Evolutionary conservation across 2,888 invertebrate genomes (phyloP).

Genomic region (Coecobrya sp.): DNA sequence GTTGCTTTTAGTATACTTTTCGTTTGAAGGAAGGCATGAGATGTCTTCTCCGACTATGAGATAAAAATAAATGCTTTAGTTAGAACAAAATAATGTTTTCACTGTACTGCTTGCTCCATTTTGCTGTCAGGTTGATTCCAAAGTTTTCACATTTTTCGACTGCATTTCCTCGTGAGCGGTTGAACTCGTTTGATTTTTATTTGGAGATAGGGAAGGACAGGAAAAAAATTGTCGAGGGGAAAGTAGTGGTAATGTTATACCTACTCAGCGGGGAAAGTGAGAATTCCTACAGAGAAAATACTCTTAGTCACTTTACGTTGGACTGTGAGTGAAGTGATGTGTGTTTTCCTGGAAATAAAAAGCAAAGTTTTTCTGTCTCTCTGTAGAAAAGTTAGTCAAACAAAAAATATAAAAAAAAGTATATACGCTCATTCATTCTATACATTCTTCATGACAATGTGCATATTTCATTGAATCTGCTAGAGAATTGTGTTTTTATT

Average conservation of each 20-base stretch:
- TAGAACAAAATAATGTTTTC: neutral
- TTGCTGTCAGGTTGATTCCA: constrained; percentile 49
- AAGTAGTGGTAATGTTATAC: neutral
- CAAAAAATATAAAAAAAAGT: neutral
- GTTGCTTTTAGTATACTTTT: constrained; percentile 22
- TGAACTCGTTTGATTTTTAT: neutral
- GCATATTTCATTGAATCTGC: constrained; percentile 15
- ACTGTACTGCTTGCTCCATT: neutral
- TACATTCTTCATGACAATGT: constrained; percentile 6
- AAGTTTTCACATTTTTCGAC: constrained; percentile 44
- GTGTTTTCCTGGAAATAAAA: constrained; percentile 18
- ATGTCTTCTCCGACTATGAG: neutral
- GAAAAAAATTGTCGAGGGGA: neutral
- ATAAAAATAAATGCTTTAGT: neutral
- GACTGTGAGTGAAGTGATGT: neutral
- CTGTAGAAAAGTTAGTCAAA: neutral
- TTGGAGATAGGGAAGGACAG: neutral
- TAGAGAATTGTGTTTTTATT: neutral
- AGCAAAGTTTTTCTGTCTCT: constrained; percentile 25
- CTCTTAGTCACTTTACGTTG: neutral
- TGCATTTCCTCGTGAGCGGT: neutral
- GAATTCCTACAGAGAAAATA: constrained; percentile 17
- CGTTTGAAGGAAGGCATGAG: constrained; percentile 1
- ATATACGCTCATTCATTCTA: neutral
- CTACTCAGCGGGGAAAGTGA: constrained; percentile 26